Evolutionary conservation across 2,888 invertebrate genomes (phyloP), one percentile per base, ranked within the genome.

Genomic region (Nasonovia ribisnigri): DNA sequence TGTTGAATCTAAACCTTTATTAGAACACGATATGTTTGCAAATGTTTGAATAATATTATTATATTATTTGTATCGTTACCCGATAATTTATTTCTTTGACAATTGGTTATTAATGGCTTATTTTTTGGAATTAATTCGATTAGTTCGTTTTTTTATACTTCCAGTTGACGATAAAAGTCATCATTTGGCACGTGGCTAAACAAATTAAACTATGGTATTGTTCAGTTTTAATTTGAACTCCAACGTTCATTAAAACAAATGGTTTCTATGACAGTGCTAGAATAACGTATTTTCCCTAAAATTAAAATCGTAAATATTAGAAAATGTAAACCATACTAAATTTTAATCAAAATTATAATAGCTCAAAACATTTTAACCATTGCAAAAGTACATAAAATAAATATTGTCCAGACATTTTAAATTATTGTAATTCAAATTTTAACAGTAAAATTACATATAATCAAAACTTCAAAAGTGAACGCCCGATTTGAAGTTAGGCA

Each of bases 391-490:
- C 77, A 20, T 26, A 5, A 57, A 57, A 54, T 54, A 54, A 24
- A 5, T 36, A 29, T 6, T 13, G 20, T 77, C 20, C 3, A 36
- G 8, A 36, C 8, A 20, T 77, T 77, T 20, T 36, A 77, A 77
- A 36, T 77, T 36, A 36, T 42, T 20, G 3, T 77, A 36, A 77
- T 77, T 77, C 36, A 77, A 77, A 77, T 36, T 77, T 20, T 36
- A 36, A 77, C 77, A 43, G 26, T 84, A 43, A 86, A 29, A 46
- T 43, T 29, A 86, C 26, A 43, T 84, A 60, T 86, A 60, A 43
- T 89, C 57, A 89, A 43, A 89, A 89, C 57, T 89, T 89, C 43
- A n/a, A n/a, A n/a, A n/a, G n/a, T 43, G 29, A 89, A 57, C 26
- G 3, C 8, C 8, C 26, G 42, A 88, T 51, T 84, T 57, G 88